phyloP scores from a whole-genome alignment of 35 echinoderm and acorn worm genomes.

The Apostichopus japonicus region DNA sequence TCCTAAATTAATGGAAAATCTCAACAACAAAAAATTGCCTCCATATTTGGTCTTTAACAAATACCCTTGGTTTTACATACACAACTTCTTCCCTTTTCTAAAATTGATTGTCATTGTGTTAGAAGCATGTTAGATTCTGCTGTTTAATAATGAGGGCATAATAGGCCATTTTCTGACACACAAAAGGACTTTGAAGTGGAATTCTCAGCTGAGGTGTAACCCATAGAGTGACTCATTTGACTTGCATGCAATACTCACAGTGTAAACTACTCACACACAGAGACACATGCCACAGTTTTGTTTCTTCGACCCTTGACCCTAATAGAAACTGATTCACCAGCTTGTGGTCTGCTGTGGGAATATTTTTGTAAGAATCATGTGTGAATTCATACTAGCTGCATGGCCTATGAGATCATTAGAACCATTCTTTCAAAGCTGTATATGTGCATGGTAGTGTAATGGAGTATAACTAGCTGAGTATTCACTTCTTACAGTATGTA shows the following conservation, averaged over 20 bases:
- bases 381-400: neutral
- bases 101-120: no score
- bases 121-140: neutral
- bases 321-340: slow-evolving; percentile 11
- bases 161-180: neutral
- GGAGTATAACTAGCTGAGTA: no score
- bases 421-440: no score
- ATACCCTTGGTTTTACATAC: no score
- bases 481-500: no score
- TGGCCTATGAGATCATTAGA: no score
- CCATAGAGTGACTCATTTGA: neutral
- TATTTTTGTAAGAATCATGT: neutral
- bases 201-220: neutral
- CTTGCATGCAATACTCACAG: neutral
- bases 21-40: no score
- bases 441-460: no score
- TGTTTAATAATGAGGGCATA: neutral
- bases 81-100: no score
- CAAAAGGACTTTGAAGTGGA: neutral
- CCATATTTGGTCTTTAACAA: no score
- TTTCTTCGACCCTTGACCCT: neutral
- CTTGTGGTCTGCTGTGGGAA: neutral
- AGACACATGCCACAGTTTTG: neutral
- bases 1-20: no score
- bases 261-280: neutral